Base-by-base conservation (phyloP, 2,113 vertebrate genomes). In the Petromus typicus region DNA sequence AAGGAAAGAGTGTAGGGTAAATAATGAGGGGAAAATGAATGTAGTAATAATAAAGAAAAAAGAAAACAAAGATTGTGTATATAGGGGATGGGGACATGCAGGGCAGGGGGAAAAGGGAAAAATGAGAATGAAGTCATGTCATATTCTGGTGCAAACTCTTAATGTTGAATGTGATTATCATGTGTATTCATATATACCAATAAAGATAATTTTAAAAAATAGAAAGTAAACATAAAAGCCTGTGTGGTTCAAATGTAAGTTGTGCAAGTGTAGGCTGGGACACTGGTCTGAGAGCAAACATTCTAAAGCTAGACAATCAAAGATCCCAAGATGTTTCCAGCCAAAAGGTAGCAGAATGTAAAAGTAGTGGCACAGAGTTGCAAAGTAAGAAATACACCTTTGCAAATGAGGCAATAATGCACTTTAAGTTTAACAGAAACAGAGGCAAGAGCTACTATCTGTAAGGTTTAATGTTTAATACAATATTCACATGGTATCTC, bases 201-300 rank as follows among this genome's bases (percentile, higher is more conserved):
- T n/a, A n/a, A n/a, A n/a, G n/a, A n/a, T n/a, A n/a, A n/a, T n/a
- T n/a, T n/a, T n/a, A n/a, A n/a, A n/a, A n/a, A n/a, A n/a, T n/a
- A n/a, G n/a, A 66, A 13, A 71, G 71, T n/a, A 23, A 57, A 79
- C 5, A 4, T 63, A 61, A 59, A 73, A 64, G 30, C 64, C 43
- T 71, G 2, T 51, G 10, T 66, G 66, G 32, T 48, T 73, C 61
- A 10, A 67, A 14, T 59, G 1, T 20, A 84, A 37, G 30, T 20
- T 73, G 4, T 40, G 0, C 2, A 23, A 17, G 20, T 20, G 3
- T 20, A 4, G 20, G 12, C 45, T 40, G 51, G 43, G 18, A 0
- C 32, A 25, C n/a, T 61, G 13, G n/a, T 40, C 12, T 69, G 20
- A 4, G 37, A 81, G 75, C 40, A 20, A 25, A 17, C 2, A 1